phyloP scores from a whole-genome alignment of 2,797 vertebrate species.

The Gorsachius magnificus region DNA sequence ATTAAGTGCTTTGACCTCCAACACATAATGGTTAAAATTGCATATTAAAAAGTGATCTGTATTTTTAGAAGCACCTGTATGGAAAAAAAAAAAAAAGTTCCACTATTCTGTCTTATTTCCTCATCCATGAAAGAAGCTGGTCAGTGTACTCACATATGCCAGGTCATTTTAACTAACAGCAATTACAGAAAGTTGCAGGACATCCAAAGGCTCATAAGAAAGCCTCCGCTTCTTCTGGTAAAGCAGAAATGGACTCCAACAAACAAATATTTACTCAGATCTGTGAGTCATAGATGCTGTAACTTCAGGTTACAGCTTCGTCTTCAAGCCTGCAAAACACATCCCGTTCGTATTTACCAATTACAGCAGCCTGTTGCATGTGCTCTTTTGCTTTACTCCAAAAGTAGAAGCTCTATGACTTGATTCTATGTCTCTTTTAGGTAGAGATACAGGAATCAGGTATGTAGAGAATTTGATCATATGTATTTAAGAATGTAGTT shows the following conservation, averaged over 20 bases:
- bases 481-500: not conserved
- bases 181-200: conserved; percentile 13
- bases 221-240: not conserved
- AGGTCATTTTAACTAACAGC: not conserved
- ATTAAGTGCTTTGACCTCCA: not conserved
- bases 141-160: not conserved
- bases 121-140: not conserved
- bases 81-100: not conserved
- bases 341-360: not conserved
- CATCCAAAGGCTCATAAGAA: not conserved
- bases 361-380: not conserved
- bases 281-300: not conserved
- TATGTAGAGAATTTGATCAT: not conserved
- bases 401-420: not conserved
- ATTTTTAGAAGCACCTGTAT: not conserved
- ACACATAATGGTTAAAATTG: not conserved
- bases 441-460: not conserved
- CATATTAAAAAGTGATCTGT: not conserved
- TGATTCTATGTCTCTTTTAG: not conserved
- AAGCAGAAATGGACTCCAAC: not conserved
- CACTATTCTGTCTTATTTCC: not conserved
- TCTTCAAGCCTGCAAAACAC: not conserved
- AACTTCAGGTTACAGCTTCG: not conserved
- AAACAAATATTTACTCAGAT: conserved; percentile 50
- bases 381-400: not conserved